Conservation (phyloP, 2,797 vertebrate species). For the Clamator glandarius region DNA sequence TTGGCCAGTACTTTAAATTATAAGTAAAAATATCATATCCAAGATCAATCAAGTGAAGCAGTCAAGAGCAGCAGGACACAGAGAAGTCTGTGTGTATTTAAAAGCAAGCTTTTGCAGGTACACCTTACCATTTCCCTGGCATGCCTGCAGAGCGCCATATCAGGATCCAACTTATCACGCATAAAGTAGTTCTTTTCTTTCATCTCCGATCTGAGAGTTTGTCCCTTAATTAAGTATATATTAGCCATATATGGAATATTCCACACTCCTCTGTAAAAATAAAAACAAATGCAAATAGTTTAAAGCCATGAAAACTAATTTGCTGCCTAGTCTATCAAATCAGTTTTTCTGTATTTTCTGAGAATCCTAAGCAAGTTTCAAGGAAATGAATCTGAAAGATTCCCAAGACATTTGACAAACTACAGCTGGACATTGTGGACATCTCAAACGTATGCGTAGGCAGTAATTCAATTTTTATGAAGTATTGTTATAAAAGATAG, state of each 20-base stretch:
- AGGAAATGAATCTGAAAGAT: neutral
- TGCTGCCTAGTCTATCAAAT: neutral
- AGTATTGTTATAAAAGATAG: neutral
- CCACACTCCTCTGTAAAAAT: slow-evolving; percentile 90
- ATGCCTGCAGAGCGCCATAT: slow-evolving; percentile 95
- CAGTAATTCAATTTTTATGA: slow-evolving; percentile 12
- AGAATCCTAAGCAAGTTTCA: neutral
- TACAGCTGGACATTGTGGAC: neutral
- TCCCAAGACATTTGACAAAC: neutral
- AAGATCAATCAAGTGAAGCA: slow-evolving; percentile 39
- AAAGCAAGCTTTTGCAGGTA: neutral
- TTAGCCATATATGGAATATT: slow-evolving; percentile 97
- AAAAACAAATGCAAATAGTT: slow-evolving; percentile 62
- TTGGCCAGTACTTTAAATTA: slow-evolving; percentile 79
- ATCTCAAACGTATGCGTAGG: neutral
- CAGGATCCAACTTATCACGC: slow-evolving; percentile 93
- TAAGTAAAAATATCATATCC: slow-evolving; percentile 32
- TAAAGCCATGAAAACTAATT: slow-evolving; percentile 29
- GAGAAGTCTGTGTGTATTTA: neutral
- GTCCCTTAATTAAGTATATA: slow-evolving; percentile 92
- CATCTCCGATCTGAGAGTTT: slow-evolving; percentile 88
- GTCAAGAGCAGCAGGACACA: slow-evolving; percentile 30
- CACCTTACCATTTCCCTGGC: slow-evolving; percentile 92
- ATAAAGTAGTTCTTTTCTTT: slow-evolving; percentile 93
- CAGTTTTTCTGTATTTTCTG: neutral